Evolutionary conservation across 1,140 invertebrate species (phyloP).

Genomic region (Diachasma alloeum): DNA sequence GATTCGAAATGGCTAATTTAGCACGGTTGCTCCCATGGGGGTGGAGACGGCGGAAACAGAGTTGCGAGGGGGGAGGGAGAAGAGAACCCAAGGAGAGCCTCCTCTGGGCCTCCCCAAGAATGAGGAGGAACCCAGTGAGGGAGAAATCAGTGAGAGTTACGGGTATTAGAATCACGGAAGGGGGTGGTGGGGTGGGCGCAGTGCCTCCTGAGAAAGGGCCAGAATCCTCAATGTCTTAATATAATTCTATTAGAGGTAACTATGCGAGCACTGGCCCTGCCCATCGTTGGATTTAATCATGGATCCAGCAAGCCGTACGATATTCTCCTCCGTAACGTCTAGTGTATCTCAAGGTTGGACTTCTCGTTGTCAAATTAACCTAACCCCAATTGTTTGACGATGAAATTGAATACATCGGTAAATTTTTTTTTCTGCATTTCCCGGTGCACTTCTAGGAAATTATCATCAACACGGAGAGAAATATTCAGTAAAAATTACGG

Average conservation of each 20-base stretch:
- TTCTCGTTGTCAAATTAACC: not conserved
- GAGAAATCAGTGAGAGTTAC: conserved; percentile 8
- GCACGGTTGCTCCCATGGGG: conserved; percentile 53
- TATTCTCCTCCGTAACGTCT: not conserved
- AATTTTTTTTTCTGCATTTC: too few relatives aligned
- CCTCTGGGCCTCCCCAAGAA: conserved; percentile 13
- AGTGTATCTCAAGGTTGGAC: not conserved
- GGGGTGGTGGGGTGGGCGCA: conserved; percentile 12
- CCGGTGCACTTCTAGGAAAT: too few relatives aligned
- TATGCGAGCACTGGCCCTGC: conserved; percentile 56
- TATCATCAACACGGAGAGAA: too few relatives aligned
- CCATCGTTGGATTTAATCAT: conserved; percentile 63
- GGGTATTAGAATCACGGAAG: conserved; percentile 26
- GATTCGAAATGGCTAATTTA: conserved; percentile 66
- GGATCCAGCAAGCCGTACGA: conserved; percentile 34
- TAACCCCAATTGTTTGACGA: not conserved
- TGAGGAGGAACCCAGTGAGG: conserved; percentile 24
- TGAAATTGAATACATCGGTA: too few relatives aligned
- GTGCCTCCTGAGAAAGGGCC: conserved; percentile 6
- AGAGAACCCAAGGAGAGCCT: not conserved
- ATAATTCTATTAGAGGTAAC: conserved; percentile 66
- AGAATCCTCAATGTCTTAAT: conserved; percentile 55
- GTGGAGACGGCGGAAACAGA: not conserved
- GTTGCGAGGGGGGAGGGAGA: not conserved
- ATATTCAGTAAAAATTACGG: too few relatives aligned